Percentiles rank a stretch among this genome's conserved stretches.
phyloP scores from a whole-genome alignment of 2,113 vertebrate species.

The Xiphophorus couchianus region DNA sequence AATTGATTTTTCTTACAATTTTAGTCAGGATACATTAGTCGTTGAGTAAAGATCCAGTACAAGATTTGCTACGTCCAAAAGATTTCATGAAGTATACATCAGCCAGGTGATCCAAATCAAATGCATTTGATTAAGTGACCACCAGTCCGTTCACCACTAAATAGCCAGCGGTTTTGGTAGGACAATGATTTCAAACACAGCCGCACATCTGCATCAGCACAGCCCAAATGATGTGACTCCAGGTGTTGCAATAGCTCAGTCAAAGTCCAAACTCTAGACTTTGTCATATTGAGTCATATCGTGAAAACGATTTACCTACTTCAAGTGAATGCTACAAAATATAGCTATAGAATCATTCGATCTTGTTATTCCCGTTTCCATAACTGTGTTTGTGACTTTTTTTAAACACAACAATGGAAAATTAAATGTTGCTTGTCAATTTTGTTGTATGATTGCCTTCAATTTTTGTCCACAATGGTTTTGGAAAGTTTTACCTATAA shows the following conservation, averaged over 20 bases:
- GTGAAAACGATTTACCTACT: not conserved
- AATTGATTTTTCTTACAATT: not conserved
- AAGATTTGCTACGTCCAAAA: not conserved
- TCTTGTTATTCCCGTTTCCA: too few species aligned
- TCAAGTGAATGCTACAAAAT: not conserved
- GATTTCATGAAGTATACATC: not conserved
- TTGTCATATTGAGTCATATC: not conserved
- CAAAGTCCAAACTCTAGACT: not conserved
- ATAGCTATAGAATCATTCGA: not conserved
- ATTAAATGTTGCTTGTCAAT: too few species aligned
- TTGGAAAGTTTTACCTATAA: not conserved
- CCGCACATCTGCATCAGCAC: not conserved
- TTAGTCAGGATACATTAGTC: too few species aligned
- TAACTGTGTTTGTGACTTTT: too few species aligned
- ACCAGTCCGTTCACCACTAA: too few species aligned
- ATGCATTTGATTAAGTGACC: too few species aligned
- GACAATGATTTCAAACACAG: too few species aligned
- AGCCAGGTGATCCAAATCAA: too few species aligned
- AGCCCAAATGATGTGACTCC: not conserved
- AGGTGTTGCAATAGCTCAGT: not conserved
- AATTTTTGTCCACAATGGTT: too few species aligned
- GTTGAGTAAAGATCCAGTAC: not conserved
- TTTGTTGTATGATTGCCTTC: too few species aligned
- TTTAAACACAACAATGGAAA: too few species aligned
- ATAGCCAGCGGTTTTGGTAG: too few species aligned